These are phyloP conservation scores for Acanthopagrus latus DNA, from an alignment of 2,797 vertebrate genomes.

Conservation along the genomic window DNA sequence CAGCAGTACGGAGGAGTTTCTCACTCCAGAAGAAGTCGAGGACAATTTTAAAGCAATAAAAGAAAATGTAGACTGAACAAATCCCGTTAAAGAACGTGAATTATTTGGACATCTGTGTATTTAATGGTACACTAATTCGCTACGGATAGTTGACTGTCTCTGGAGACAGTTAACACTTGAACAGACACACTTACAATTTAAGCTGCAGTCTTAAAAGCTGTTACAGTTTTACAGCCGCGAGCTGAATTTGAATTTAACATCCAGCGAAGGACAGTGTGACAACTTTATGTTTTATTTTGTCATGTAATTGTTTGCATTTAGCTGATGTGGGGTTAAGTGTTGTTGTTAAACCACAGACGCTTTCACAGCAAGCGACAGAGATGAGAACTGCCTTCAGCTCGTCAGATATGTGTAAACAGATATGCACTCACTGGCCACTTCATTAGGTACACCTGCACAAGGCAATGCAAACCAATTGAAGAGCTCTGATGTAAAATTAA, in stretches of 20 bases:
- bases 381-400: not conserved
- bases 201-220: not conserved
- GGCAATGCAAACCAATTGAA: too few species aligned
- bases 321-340: not conserved
- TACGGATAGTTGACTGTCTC: not conserved
- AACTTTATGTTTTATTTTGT: not conserved
- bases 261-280: not conserved
- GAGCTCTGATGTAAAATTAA: too few species aligned
- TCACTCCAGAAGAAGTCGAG: not conserved
- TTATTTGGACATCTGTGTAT: not conserved
- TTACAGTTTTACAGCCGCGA: conserved; percentile 4
- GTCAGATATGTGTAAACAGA: not conserved
- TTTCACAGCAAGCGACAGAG: not conserved
- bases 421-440: too few species aligned
- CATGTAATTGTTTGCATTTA: not conserved
- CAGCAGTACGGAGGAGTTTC: not conserved
- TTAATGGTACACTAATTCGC: not conserved
- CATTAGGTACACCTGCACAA: too few species aligned
- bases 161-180: not conserved
- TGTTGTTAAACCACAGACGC: not conserved
- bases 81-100: not conserved
- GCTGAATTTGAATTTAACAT: not conserved
- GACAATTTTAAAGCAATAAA: not conserved
- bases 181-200: not conserved
- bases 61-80: not conserved